Conservation (phyloP, 2,113 vertebrate genomes). For the Rhinogobius similis region DNA sequence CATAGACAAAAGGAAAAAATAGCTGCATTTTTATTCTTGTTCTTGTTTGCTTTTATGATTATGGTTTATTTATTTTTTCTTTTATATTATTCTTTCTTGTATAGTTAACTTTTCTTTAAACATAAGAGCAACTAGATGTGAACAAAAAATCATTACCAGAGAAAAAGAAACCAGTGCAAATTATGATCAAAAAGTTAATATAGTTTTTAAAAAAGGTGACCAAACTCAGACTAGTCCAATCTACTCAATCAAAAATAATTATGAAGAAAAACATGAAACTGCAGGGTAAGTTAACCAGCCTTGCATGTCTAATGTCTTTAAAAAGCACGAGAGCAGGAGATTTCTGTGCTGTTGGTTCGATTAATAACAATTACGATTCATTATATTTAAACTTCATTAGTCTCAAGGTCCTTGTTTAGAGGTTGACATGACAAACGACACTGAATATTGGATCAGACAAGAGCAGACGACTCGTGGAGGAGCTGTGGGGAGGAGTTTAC, state of each 20-base stretch:
- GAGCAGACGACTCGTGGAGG: conserved; percentile 29
- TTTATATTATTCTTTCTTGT: too few species aligned
- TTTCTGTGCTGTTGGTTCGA: conserved; percentile 28
- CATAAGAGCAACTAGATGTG: too few species aligned
- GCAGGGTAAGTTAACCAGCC: neutral
- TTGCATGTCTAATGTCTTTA: conserved; percentile 25
- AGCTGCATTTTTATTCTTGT: too few species aligned
- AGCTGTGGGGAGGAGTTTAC: neutral
- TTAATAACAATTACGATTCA: conserved; percentile 57
- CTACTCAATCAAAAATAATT: neutral
- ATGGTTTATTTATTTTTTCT: too few species aligned
- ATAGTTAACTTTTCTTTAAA: too few species aligned
- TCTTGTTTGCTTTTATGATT: too few species aligned
- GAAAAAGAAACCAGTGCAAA: too few species aligned
- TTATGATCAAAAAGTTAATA: too few species aligned
- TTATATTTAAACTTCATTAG: conserved; percentile 60
- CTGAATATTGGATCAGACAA: conserved; percentile 54
- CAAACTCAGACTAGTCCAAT: neutral
- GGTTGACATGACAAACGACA: conserved; percentile 58
- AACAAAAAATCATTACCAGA: too few species aligned
- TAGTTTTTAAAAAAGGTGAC: too few species aligned
- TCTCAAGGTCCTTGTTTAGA: conserved; percentile 63
- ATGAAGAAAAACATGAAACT: too few species aligned
- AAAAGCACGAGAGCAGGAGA: conserved; percentile 26
- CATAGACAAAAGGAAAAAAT: too few species aligned